Conservation (phyloP, 1,140 invertebrate genomes). For the Geopemphigus sp. region DNA sequence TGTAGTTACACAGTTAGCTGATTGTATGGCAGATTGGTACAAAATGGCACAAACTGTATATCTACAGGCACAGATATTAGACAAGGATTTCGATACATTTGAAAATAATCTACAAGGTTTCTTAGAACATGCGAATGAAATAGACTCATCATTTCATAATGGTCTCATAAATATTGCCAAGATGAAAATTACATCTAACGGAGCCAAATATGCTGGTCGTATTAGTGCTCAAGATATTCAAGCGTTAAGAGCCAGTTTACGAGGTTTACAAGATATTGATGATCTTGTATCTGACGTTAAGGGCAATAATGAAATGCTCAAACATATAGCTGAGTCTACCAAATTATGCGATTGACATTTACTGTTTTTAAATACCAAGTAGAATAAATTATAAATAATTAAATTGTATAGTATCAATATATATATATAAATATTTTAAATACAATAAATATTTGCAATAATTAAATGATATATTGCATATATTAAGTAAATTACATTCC, state of each 20-base stretch:
- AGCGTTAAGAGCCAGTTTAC: slow-evolving; percentile 44
- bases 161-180: slow-evolving; percentile 51
- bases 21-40: slow-evolving; percentile 77
- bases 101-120: slow-evolving; percentile 56
- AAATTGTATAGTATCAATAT: background rate
- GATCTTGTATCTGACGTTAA: slow-evolving; percentile 40
- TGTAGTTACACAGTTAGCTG: slow-evolving; percentile 66
- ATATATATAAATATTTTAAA: background rate
- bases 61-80: slow-evolving; percentile 69
- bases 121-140: slow-evolving; percentile 52
- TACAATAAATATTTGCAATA: no score
- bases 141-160: slow-evolving; percentile 53
- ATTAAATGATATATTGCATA: background rate
- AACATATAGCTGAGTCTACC: slow-evolving; percentile 34
- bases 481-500: slow-evolving; percentile 62
- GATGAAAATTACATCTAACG: slow-evolving; percentile 50
- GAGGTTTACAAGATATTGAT: slow-evolving; percentile 43
- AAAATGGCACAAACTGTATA: slow-evolving; percentile 79
- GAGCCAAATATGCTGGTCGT: slow-evolving; percentile 49
- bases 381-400: slow-evolving; percentile 31
- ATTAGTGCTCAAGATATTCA: slow-evolving; percentile 50
- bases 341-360: slow-evolving; percentile 29
- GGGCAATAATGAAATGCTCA: slow-evolving; percentile 42
- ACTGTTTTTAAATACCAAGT: background rate
- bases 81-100: slow-evolving; percentile 67